Base-by-base conservation (phyloP, 2,797 vertebrate genomes). In the Monodelphis domestica region DNA sequence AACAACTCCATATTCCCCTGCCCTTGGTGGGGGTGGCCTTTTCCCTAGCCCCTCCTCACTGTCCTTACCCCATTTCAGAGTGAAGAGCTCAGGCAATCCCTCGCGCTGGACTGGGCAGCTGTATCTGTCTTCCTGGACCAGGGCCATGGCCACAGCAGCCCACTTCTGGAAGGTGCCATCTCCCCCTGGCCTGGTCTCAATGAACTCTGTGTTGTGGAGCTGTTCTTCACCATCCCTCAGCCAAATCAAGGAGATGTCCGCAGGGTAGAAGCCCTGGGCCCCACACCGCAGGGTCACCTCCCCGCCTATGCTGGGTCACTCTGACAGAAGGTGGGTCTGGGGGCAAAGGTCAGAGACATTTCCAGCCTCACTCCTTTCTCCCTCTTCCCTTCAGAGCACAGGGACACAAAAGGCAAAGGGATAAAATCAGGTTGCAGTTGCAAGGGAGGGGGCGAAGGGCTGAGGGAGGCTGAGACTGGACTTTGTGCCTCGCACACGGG, bases 231-330 rank as follows among this genome's bases (percentile, higher is more conserved):
- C 93, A 70, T 51, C 88, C 3, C 21, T 53, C 51, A 90, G 96
- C 92, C 96, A 28, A 52, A 91, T 87, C 70, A 98, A 50, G 3
- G 53, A 55, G 55, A 97, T 94, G 30, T 33, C 88, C 0, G 57
- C 50, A 4, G 98, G 98, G 96, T 97, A 98, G 96, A 98, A 98
- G 30, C 97, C 97, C 59, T 98, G 95, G 91, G 95, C 98, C 98
- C 96, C 98, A 98, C 96, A 98, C 97, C 90, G 98, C 98, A 97
- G 97, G 33, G 95, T 94, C 5, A 93, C 51, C 90, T 95, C 96
- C 84, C 97, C 96, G 14, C 54, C 2, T 33, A 9, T 9, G 2
- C 53, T 70, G 51, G 17, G 96, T 28, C 70, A 98, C 56, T 70
- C 87, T 95, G 54, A 97, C 93, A 78, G 89, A 45, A 54, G 97